Evolutionary conservation across 2,797 vertebrate genomes (phyloP).

Genomic region (Varecia variegata): DNA sequence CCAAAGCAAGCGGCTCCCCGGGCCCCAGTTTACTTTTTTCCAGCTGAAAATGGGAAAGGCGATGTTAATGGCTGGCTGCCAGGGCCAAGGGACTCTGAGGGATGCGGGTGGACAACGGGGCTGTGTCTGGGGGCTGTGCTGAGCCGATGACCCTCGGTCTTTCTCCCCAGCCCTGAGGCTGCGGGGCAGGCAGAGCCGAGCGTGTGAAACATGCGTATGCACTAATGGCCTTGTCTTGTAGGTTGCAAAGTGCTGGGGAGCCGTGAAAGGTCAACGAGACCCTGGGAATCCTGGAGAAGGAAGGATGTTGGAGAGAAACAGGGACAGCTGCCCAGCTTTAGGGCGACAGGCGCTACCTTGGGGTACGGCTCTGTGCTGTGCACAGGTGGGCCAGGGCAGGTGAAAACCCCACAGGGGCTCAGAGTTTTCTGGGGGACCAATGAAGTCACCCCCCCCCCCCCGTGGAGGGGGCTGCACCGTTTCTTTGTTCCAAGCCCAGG

Average conservation of each 20-base stretch:
- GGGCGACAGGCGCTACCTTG: fast-evolving
- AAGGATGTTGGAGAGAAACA: fast-evolving
- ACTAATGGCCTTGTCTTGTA: fast-evolving
- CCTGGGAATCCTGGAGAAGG: fast-evolving
- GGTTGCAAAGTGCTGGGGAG: not conserved
- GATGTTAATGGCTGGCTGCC: not conserved
- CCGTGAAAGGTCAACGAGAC: fast-evolving
- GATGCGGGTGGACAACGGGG: not conserved
- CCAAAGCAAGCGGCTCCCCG: not conserved
- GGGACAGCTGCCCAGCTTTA: fast-evolving
- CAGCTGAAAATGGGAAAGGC: not conserved
- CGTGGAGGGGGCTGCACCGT: not conserved
- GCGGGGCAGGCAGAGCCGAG: fast-evolving
- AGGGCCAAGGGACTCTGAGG: not conserved
- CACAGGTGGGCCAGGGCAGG: not conserved
- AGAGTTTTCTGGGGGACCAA: not conserved
- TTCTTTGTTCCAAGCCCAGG: not conserved
- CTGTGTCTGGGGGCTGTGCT: not conserved
- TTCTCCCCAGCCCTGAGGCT: not conserved
- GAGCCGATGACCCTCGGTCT: fast-evolving
- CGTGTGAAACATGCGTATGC: fast-evolving
- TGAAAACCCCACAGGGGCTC: not conserved
- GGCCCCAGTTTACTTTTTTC: fast-evolving
- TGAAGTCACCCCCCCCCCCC: not conserved
- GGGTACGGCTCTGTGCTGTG: fast-evolving